Percentiles rank a stretch among this genome's conserved stretches.
Conservation (phyloP, 2,797 vertebrate species). For the Pampus argenteus region DNA sequence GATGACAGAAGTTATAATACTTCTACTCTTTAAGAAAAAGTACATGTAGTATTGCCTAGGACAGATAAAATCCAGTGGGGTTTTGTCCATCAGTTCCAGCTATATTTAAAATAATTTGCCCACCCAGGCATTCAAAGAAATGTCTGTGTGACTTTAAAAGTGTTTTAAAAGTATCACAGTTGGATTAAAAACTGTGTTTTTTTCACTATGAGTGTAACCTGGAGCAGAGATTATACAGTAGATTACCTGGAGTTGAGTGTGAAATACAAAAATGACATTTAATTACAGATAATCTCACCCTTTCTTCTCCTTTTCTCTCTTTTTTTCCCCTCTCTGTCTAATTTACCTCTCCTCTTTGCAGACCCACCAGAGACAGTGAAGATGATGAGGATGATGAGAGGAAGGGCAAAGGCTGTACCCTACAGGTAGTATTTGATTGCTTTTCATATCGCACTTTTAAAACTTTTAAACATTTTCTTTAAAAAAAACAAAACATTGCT, state of each 20-base stretch:
- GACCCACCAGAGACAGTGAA: slow-evolving; percentile 96
- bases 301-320: slow-evolving; percentile 15
- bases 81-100: not conserved
- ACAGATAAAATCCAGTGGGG: not conserved
- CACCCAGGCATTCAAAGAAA: not conserved
- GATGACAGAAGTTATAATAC: not conserved
- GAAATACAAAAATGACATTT: slow-evolving; percentile 38
- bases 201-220: slow-evolving; percentile 30
- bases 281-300: slow-evolving; percentile 56
- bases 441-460: slow-evolving; percentile 26
- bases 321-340: not conserved
- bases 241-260: slow-evolving; percentile 23
- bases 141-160: not conserved
- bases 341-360: slow-evolving; percentile 67
- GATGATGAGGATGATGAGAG: slow-evolving; percentile 97
- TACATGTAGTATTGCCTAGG: not conserved
- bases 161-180: slow-evolving; percentile 9
- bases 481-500: not conserved
- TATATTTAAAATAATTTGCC: not conserved
- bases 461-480: slow-evolving; percentile 19
- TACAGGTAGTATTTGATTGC: slow-evolving; percentile 83
- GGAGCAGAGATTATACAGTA: slow-evolving; percentile 38
- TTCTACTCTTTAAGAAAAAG: not conserved
- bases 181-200: slow-evolving; percentile 40
- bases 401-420: slow-evolving; percentile 91